These are phyloP conservation scores for Drosophila leonis DNA, from an alignment of 2,888 invertebrate genomes.

Conservation along the genomic window DNA sequence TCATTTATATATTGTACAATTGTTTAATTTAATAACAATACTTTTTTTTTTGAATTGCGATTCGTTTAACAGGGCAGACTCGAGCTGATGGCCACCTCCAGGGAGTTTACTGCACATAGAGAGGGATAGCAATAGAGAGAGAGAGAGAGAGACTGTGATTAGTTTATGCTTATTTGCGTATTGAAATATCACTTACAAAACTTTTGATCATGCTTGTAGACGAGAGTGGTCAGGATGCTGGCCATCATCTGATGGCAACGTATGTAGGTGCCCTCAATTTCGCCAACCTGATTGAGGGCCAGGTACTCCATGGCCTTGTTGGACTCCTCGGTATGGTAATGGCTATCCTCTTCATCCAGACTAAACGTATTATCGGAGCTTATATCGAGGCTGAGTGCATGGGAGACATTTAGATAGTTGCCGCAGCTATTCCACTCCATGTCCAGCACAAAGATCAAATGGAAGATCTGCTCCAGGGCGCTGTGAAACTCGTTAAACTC, in stretches of 20 bases:
- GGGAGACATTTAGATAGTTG: constrained; percentile 65
- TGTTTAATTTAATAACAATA: not conserved
- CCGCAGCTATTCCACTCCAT: constrained; percentile 82
- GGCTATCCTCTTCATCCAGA: constrained; percentile 20
- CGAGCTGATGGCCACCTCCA: constrained; percentile 81
- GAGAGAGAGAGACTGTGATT: not conserved
- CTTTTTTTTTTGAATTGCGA: not conserved
- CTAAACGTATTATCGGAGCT: constrained; percentile 26
- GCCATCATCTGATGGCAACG: constrained; percentile 84
- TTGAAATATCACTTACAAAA: constrained; percentile 52
- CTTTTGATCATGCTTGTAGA: constrained; percentile 56
- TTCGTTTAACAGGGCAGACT: constrained; percentile 77
- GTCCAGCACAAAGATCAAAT: constrained; percentile 81
- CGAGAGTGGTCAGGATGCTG: constrained; percentile 77
- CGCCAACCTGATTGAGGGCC: constrained; percentile 77
- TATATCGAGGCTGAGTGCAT: constrained; percentile 47
- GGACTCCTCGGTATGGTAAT: not conserved
- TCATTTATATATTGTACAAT: not conserved
- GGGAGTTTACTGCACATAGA: constrained; percentile 76
- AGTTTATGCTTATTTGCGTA: not conserved
- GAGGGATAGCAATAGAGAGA: not conserved
- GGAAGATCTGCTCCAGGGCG: constrained; percentile 82
- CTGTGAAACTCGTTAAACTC: constrained; percentile 64
- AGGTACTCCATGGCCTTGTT: constrained; percentile 58
- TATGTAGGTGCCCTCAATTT: constrained; percentile 84